These are phyloP conservation scores for Cataglyphis rosenhaueri DNA, from an alignment of 2,888 invertebrate species.

Conservation along the genomic window DNA sequence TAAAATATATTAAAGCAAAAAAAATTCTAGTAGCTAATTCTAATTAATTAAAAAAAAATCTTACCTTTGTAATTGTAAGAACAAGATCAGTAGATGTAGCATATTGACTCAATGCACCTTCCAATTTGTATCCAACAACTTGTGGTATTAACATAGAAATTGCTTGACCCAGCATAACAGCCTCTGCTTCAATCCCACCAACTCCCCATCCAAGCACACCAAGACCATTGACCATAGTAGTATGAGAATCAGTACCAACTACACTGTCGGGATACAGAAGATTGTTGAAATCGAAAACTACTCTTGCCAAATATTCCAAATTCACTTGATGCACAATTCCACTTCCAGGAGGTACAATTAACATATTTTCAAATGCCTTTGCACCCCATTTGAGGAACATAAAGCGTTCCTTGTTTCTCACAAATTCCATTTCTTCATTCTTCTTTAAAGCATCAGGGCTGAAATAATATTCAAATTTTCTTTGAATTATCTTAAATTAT, in stretches of 20 bases:
- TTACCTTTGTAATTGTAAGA: constrained; percentile 97
- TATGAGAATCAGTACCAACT: constrained; percentile 99
- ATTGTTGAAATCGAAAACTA: constrained; percentile 92
- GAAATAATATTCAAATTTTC: constrained; percentile 61
- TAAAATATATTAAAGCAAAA: constrained; percentile 2
- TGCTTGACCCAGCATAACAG: constrained; percentile 99
- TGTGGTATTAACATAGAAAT: constrained; percentile 98
- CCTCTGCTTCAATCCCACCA: constrained; percentile 99
- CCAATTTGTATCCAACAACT: constrained; percentile 97
- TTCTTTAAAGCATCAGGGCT: constrained; percentile 95
- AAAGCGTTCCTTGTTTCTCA: constrained; percentile 97
- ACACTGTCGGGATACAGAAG: constrained; percentile 95
- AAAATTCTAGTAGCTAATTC: not conserved
- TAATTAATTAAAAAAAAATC: constrained; percentile 19
- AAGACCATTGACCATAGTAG: constrained; percentile 99
- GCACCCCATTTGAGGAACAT: constrained; percentile 99
- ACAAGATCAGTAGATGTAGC: constrained; percentile 99
- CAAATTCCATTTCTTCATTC: constrained; percentile 98
- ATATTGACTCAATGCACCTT: constrained; percentile 92
- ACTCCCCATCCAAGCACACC: constrained; percentile 99
- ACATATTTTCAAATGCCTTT: constrained; percentile 97
- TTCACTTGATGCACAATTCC: constrained; percentile 99
- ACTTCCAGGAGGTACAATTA: constrained; percentile 99
- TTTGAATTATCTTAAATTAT: not conserved
- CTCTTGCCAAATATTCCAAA: constrained; percentile 96